Conservation (phyloP, 2,113 vertebrate species). For the Oophaga pumilio region DNA sequence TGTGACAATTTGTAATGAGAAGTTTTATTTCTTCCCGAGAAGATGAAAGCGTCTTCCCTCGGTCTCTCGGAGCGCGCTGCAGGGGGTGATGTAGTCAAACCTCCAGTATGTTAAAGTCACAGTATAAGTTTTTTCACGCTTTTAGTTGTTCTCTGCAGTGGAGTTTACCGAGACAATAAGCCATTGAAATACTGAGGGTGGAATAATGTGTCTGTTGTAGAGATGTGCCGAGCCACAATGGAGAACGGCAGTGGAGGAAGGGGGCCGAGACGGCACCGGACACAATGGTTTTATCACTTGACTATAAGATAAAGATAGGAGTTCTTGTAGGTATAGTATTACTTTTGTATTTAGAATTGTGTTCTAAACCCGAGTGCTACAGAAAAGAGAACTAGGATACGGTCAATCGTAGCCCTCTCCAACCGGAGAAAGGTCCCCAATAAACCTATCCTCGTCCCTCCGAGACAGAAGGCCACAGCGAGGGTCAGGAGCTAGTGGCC, state of each 20-base stretch:
- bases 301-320: neutral
- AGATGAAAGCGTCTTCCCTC: neutral
- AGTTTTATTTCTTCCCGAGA: neutral
- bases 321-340: no score
- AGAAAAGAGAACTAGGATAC: no score
- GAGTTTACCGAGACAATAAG: conserved; percentile 13
- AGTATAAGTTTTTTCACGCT: neutral
- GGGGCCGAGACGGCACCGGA: neutral
- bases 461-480: no score
- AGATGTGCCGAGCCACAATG: neutral
- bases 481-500: no score
- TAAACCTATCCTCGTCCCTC: no score
- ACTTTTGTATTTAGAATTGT: no score
- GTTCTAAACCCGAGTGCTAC: no score
- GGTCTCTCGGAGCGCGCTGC: neutral
- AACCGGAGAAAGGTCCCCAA: no score
- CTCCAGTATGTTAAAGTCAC: neutral
- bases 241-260: neutral
- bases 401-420: no score
- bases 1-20: neutral
- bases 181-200: conserved; percentile 22
- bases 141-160: neutral
- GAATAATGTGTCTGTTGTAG: neutral
- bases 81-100: conserved; percentile 1
- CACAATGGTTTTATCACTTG: neutral